Conservation (phyloP, 2,888 invertebrate genomes). For the Xestia sexstrigata region DNA sequence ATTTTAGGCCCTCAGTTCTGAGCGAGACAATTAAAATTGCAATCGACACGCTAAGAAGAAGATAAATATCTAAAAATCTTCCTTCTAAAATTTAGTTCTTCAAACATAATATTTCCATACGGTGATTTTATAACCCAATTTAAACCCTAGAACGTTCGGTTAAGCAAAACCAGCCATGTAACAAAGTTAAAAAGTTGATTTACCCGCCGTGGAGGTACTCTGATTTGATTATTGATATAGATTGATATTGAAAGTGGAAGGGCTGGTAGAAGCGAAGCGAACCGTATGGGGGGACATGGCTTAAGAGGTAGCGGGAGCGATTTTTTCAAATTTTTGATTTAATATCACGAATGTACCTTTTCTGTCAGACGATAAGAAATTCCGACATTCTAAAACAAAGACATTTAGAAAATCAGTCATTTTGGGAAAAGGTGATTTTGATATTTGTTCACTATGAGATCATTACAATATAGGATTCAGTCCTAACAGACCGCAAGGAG, state of each 20-base stretch:
- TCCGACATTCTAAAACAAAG: too few relatives aligned
- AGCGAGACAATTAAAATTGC: too few relatives aligned
- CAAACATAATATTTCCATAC: background rate
- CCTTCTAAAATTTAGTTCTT: background rate
- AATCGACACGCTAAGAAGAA: background rate
- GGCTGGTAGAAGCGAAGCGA: conserved; percentile 66
- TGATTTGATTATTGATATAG: conserved; percentile 82
- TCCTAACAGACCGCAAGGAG: too few relatives aligned
- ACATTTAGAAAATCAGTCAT: too few relatives aligned
- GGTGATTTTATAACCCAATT: conserved; percentile 29
- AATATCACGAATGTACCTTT: too few relatives aligned
- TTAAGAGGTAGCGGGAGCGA: conserved; percentile 56
- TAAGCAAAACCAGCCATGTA: conserved; percentile 54
- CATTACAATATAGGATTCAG: too few relatives aligned
- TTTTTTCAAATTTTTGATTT: too few relatives aligned
- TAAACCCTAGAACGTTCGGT: conserved; percentile 25
- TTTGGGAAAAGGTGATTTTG: too few relatives aligned
- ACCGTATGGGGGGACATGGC: conserved; percentile 31
- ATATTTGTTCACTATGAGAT: too few relatives aligned
- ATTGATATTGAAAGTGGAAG: conserved; percentile 79
- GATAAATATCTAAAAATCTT: background rate
- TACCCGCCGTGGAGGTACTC: conserved; percentile 62
- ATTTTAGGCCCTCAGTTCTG: too few relatives aligned
- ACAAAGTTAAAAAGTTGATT: conserved; percentile 74
- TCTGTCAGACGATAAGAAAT: too few relatives aligned